Base-by-base conservation (phyloP, 2,888 invertebrate species). In the Melanostoma mellinum region DNA sequence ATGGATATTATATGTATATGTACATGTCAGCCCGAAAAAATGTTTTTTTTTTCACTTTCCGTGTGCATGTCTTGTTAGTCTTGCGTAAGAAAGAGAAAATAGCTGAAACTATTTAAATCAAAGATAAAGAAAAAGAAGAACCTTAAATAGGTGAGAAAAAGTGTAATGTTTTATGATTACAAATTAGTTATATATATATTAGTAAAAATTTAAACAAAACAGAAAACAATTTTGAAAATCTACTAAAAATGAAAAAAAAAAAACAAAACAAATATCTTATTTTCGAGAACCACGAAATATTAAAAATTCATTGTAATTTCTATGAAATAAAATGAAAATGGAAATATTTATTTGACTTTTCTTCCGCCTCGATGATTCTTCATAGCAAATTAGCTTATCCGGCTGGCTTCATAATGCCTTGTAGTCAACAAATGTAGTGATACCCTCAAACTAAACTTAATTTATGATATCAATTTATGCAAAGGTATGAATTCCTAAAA, bases 251-350 rank as follows among this genome's bases (percentile, higher is more conserved):
- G 71, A 52, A 74, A 53, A 79, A 79, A 82, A 86, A 86, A 75
- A 69, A 48, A 82, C 74, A 67, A 75, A 67, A 85, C 74, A 81
- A 85, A 86, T 86, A 79, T 78, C 78, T 69, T 84, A 84, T 84
- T 84, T 84, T 72, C 76, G 67, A 81, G 69, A 80, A 80, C 80
- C 87, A 81, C 72, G 68, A 80, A 76, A 55, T 38, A 55, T 63
- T 53, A 10, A 65, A 86, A 81, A 85, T 76, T 85, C 86, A 86
- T 86, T 87, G 87, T 87, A 88, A 88, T 88, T 88, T 87, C 88
- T 88, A 88, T 88, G 88, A 88, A 88, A 88, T 88, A 88, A 88
- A 87, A 74, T 85, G 85, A 78, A 82, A 82, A 74, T 71, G 71
- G 84, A 71, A 58, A 75, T 71, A 73, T 78, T 78, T 84, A 74